Conservation (phyloP, 2,113 vertebrate species). For the Paramisgurnus dabryanus region DNA sequence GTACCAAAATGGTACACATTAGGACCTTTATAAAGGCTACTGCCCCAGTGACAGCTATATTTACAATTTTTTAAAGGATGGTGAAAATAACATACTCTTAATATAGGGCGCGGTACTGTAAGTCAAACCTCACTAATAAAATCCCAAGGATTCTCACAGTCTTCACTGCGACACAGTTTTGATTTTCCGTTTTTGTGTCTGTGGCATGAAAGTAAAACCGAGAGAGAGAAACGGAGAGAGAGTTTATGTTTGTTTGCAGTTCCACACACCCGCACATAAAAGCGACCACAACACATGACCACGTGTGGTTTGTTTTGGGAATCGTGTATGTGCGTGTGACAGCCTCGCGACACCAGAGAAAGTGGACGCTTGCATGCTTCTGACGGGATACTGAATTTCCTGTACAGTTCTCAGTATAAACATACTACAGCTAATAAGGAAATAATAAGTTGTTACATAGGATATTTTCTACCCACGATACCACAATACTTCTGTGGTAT, state of each 20-base stretch:
- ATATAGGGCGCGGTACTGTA: background rate
- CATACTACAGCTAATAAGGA: too few relatives aligned
- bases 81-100: too few relatives aligned
- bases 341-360: conserved; percentile 15
- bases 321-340: background rate
- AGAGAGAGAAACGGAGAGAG: conserved; percentile 17
- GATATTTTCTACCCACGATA: too few relatives aligned
- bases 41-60: too few relatives aligned
- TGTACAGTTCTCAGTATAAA: too few relatives aligned
- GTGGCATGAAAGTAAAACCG: conserved; percentile 3
- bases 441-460: too few relatives aligned
- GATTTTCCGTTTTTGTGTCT: conserved; percentile 2
- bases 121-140: background rate
- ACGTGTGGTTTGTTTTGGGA: conserved; percentile 1
- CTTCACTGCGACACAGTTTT: background rate
- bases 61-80: too few relatives aligned
- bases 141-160: background rate
- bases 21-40: too few relatives aligned
- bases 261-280: conserved; percentile 10
- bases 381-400: background rate
- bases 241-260: conserved; percentile 14
- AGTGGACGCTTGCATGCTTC: background rate
- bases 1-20: too few relatives aligned
- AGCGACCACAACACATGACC: background rate
- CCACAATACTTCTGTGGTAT: too few relatives aligned